Evolutionary conservation across 1,140 invertebrate species (phyloP).

Genomic region (Psix sp.): DNA sequence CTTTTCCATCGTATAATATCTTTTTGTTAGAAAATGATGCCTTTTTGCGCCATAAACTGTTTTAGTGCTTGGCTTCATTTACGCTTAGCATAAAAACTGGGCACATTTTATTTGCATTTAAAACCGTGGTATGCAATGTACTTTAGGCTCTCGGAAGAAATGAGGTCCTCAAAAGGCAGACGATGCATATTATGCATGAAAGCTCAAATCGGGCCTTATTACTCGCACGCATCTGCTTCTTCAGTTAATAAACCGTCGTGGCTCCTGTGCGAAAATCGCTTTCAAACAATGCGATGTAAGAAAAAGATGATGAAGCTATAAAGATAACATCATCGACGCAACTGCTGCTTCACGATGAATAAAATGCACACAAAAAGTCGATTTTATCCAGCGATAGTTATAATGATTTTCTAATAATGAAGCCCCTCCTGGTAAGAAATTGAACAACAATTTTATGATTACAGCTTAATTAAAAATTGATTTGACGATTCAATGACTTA

Average conservation of each 20-base stretch:
- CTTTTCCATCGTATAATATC: too few relatives aligned
- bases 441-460: too few relatives aligned
- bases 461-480: too few relatives aligned
- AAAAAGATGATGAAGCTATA: slow-evolving; percentile 51
- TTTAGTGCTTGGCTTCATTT: background rate
- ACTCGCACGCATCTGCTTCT: slow-evolving; percentile 74
- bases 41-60: slow-evolving; percentile 14
- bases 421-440: too few relatives aligned
- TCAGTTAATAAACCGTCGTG: slow-evolving; percentile 75
- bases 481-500: too few relatives aligned
- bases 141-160: slow-evolving; percentile 31
- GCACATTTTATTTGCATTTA: slow-evolving; percentile 25
- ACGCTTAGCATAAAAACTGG: slow-evolving; percentile 8
- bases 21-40: background rate
- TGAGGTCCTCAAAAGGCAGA: slow-evolving; percentile 28
- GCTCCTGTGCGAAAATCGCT: slow-evolving; percentile 70
- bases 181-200: slow-evolving; percentile 67
- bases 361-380: slow-evolving; percentile 14
- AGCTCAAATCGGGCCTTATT: slow-evolving; percentile 71
- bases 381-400: too few relatives aligned
- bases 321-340: slow-evolving; percentile 37
- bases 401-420: too few relatives aligned
- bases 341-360: slow-evolving; percentile 26
- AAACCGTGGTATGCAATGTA: slow-evolving; percentile 20
- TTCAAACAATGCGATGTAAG: slow-evolving; percentile 53